Percentiles rank a stretch among this genome's conserved stretches.
Evolutionary conservation across 2,797 vertebrate species (phyloP).

Genomic region (Limosa lapponica): DNA sequence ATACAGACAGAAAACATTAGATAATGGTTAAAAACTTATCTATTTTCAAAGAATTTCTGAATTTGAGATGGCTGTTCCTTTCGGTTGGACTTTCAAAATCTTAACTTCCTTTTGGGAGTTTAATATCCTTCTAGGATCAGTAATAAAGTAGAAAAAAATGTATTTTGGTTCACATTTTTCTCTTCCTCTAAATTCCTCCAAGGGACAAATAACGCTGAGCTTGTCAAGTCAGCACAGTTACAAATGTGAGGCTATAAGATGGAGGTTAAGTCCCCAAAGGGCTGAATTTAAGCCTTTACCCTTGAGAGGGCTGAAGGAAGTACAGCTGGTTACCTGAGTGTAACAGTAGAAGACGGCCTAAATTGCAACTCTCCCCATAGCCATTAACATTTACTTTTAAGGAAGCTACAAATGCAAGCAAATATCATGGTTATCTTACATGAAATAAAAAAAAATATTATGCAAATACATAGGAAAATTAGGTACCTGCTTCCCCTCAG

Average conservation of each 20-base stretch:
- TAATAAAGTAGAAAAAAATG: not conserved
- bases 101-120: not conserved
- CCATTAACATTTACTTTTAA: not conserved
- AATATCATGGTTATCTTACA: not conserved
- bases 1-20: not conserved
- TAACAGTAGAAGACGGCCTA: not conserved
- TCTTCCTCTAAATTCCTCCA: not conserved
- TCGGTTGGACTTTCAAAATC: not conserved
- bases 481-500: not conserved
- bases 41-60: not conserved
- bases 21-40: not conserved
- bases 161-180: not conserved
- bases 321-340: not conserved
- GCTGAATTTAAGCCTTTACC: not conserved
- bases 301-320: not conserved
- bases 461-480: slow-evolving; percentile 29
- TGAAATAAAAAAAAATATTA: not conserved
- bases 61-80: not conserved
- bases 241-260: not conserved
- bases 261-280: not conserved
- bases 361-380: not conserved
- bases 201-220: not conserved
- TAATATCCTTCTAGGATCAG: not conserved
- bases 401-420: not conserved
- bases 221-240: not conserved